Evolutionary conservation across 2,113 vertebrate genomes (phyloP), one percentile per base, ranked within the genome.

Genomic region (Labeo rohita): DNA sequence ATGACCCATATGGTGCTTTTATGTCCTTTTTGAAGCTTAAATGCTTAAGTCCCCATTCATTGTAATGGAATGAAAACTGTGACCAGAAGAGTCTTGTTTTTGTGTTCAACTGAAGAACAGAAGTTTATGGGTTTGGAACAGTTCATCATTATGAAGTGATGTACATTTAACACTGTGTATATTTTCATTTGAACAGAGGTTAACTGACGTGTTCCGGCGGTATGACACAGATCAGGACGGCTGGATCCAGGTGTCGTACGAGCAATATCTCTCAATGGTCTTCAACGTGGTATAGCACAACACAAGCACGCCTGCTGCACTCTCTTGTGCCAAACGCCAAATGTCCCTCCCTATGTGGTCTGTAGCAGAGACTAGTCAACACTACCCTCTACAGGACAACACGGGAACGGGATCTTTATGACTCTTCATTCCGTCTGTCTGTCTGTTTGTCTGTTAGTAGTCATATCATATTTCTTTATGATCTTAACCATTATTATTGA

Each of bases 231-330:
- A 99, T 87, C 98, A 98, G 80, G 98, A 99, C 0, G 98, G 98
- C 92, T 99, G 98, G 98, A 98, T 99, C 88, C 98, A 99, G 91
- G 97, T 99, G 88, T 99, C 98, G 52, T 99, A 99, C 4, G 98
- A 99, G 93, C 98, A 99, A 50, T 99, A 99, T 85, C 97, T 99
- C 84, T 98, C 97, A 85, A 99, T 99, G 98, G 97, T 99, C 92
- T 99, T 99, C 94, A 97, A 96, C 91, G 95, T 98, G 0, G 97
- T 99, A 95, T 99, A 96, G 92, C 88, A 86, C 83, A 94, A 9
- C 66, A 68, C 75, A 43, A 49, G 66, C 90, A 92, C 89, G 93
- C 92, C 89, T 92, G 92, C 89, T 92, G 92, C 93, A 94, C 92
- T 90, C 88, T 92, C 90, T 89, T 88, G 94, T 95, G 95, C 94